Percentiles rank a stretch among this genome's conserved stretches.
phyloP scores from a whole-genome alignment of 2,113 vertebrate genomes.

The Archocentrus centrarchus region DNA sequence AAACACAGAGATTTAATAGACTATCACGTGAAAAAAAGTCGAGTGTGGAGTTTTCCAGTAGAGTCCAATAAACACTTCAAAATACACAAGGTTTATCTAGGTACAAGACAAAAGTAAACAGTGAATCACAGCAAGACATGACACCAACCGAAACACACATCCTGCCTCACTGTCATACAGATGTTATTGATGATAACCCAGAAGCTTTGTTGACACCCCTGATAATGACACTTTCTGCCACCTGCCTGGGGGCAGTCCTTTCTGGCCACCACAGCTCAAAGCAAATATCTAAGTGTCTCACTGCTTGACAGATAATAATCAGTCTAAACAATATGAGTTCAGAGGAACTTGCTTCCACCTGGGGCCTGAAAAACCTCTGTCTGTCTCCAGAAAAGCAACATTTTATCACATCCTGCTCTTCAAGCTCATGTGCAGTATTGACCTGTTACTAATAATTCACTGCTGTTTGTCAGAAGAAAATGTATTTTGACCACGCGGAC shows the following conservation, averaged over 20 bases:
- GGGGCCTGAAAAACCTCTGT: slow-evolving; percentile 41
- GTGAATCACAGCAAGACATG: slow-evolving; percentile 27
- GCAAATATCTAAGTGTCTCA: slow-evolving; percentile 61
- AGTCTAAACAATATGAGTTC: slow-evolving; percentile 53
- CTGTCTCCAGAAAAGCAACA: slow-evolving; percentile 6
- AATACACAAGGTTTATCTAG: slow-evolving; percentile 42
- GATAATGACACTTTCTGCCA: slow-evolving; percentile 65
- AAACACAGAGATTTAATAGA: slow-evolving; percentile 4
- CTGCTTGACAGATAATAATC: slow-evolving; percentile 64
- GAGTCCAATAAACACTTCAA: slow-evolving; percentile 45
- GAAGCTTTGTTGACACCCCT: slow-evolving; percentile 58
- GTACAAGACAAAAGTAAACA: slow-evolving; percentile 56
- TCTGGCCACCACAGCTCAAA: slow-evolving; percentile 54
- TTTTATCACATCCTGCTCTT: slow-evolving; percentile 41
- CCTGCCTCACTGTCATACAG: slow-evolving; percentile 34
- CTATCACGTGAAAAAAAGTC: background rate
- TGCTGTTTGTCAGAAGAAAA: slow-evolving; percentile 1
- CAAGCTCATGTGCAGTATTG: background rate
- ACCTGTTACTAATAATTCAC: slow-evolving; percentile 25
- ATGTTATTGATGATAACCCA: slow-evolving; percentile 70
- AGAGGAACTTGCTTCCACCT: slow-evolving; percentile 40
- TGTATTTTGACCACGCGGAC: background rate
- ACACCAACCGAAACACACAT: slow-evolving; percentile 47
- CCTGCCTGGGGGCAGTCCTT: slow-evolving; percentile 40
- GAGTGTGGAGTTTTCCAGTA: background rate